Evolutionary conservation across 2,888 invertebrate species (phyloP).

Genomic region (Euplexia lucipara): DNA sequence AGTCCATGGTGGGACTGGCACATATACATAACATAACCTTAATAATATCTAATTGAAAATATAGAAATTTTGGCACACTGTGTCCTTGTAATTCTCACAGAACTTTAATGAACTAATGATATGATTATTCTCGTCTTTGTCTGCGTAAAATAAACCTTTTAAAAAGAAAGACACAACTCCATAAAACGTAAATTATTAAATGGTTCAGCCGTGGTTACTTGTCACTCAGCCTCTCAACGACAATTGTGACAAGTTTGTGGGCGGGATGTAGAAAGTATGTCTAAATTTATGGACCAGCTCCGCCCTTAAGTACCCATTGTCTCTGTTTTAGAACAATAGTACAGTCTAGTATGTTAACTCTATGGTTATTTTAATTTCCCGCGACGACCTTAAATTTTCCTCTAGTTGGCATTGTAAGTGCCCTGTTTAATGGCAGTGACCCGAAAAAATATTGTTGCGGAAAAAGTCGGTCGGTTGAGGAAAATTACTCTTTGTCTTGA

Average conservation of each 20-base stretch:
- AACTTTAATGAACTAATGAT: no score
- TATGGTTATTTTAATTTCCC: slow-evolving; percentile 64
- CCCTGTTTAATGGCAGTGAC: slow-evolving; percentile 38
- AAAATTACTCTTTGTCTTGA: slow-evolving; percentile 28
- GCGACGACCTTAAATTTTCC: slow-evolving; percentile 50
- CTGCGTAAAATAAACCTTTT: neutral
- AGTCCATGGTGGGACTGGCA: no score
- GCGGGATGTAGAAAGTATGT: slow-evolving; percentile 71
- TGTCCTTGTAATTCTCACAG: no score
- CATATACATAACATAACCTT: no score
- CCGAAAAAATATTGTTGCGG: slow-evolving; percentile 42
- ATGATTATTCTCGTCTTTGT: neutral
- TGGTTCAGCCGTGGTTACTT: slow-evolving; percentile 45
- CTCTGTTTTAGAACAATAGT: slow-evolving; percentile 62
- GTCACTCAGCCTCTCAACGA: slow-evolving; percentile 59
- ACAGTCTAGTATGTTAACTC: slow-evolving; percentile 48
- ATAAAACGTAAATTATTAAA: slow-evolving; percentile 28
- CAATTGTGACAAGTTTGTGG: slow-evolving; percentile 66
- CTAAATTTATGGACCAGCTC: slow-evolving; percentile 68
- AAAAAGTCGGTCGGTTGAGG: slow-evolving; percentile 40
- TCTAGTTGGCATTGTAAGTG: slow-evolving; percentile 43
- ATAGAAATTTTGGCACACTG: no score
- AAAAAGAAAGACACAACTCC: slow-evolving; percentile 14
- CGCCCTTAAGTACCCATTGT: slow-evolving; percentile 68
- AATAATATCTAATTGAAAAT: no score